A percentile compares a stretch with the other conserved stretches of the same genome.
phyloP scores from a whole-genome alignment of 2,888 invertebrate species.

The Entomobrya proxima region DNA sequence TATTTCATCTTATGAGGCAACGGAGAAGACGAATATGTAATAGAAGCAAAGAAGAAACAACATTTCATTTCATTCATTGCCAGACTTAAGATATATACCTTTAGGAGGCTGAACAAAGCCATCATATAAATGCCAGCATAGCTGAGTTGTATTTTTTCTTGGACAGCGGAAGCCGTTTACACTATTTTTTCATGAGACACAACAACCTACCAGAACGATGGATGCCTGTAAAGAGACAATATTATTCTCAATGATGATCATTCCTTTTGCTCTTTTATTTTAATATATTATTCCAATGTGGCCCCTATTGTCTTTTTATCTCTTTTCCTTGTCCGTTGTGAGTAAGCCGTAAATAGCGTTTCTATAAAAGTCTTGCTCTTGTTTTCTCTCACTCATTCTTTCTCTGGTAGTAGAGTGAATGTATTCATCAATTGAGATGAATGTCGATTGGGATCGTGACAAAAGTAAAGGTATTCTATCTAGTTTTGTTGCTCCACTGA shows the following conservation, averaged over 20 bases:
- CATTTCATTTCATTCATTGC: slow-evolving; percentile 16
- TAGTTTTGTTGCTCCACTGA: slow-evolving; percentile 2
- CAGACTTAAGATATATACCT: too few species aligned
- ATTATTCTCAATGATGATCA: slow-evolving; percentile 64
- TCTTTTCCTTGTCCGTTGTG: slow-evolving; percentile 2
- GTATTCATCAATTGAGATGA: slow-evolving; percentile 51
- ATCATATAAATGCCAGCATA: too few species aligned
- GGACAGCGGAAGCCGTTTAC: background rate
- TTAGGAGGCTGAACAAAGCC: too few species aligned
- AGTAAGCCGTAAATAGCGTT: slow-evolving; percentile 15
- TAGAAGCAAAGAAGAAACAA: background rate
- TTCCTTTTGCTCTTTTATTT: slow-evolving; percentile 53
- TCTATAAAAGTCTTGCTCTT: background rate
- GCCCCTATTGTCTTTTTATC: slow-evolving; percentile 53
- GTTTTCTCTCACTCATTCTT: background rate
- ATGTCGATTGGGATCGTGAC: slow-evolving; percentile 58
- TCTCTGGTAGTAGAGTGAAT: slow-evolving; percentile 39
- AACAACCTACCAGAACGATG: slow-evolving; percentile 16
- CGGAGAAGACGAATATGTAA: background rate
- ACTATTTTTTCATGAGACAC: slow-evolving; percentile 35
- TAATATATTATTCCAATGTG: slow-evolving; percentile 69
- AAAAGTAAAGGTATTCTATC: slow-evolving; percentile 53
- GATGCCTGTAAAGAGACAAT: slow-evolving; percentile 61
- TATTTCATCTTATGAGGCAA: slow-evolving; percentile 38
- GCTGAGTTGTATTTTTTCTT: background rate